Conservation (phyloP, 1,140 invertebrate species). For the Paraescarpia echinospica region DNA sequence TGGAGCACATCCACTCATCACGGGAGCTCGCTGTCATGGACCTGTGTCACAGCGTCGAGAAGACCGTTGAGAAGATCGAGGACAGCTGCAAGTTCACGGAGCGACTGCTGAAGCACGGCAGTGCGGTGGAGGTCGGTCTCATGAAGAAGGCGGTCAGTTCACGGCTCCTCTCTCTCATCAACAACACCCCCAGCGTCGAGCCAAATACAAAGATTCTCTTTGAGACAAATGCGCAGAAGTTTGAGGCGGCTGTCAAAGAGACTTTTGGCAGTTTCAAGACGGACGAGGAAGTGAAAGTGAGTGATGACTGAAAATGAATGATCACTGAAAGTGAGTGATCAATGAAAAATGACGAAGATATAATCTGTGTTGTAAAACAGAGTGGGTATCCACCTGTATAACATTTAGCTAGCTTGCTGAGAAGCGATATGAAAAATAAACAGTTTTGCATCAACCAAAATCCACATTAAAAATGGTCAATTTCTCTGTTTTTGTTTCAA, state of each 20-base stretch:
- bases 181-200: conserved; percentile 77
- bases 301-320: background rate
- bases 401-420: background rate
- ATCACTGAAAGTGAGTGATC: background rate
- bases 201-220: conserved; percentile 78
- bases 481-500: background rate
- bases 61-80: conserved; percentile 78
- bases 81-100: conserved; percentile 81
- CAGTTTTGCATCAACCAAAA: background rate
- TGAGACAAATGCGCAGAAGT: conserved; percentile 76
- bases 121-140: conserved; percentile 62
- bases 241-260: conserved; percentile 69
- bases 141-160: conserved; percentile 75
- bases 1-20: conserved; percentile 78
- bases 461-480: background rate
- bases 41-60: conserved; percentile 75
- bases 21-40: conserved; percentile 87
- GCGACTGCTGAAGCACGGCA: conserved; percentile 77
- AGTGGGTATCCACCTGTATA: background rate
- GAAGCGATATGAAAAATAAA: background rate
- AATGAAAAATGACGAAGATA: no score
- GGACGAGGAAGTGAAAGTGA: conserved; percentile 15
- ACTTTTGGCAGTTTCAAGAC: conserved; percentile 47
- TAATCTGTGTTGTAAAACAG: background rate
- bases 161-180: conserved; percentile 76